These are phyloP conservation scores for Synergus umbraculus DNA, from an alignment of 2,888 invertebrate genomes.

Conservation along the genomic window DNA sequence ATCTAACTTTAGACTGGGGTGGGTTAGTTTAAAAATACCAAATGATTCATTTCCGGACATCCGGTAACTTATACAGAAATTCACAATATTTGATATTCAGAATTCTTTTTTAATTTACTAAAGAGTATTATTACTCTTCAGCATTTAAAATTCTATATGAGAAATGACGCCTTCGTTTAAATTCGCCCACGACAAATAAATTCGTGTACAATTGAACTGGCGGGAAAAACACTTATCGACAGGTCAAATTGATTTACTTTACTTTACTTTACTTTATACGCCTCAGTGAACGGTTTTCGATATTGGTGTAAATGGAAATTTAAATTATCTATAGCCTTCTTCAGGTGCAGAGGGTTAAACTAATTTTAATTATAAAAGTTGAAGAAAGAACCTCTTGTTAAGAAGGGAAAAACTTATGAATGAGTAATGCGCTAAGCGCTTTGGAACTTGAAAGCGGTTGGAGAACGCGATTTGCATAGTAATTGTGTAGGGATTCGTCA, in stretches of 20 bases:
- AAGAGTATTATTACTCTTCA: too few species aligned
- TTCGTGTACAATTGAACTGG: not conserved
- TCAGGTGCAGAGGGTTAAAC: not conserved
- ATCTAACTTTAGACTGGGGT: too few species aligned
- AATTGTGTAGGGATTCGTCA: not conserved
- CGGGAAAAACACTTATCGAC: not conserved
- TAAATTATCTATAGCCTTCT: not conserved
- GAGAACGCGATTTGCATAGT: not conserved
- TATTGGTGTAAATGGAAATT: not conserved
- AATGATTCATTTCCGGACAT: too few species aligned
- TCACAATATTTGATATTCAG: too few species aligned
- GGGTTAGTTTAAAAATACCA: too few species aligned
- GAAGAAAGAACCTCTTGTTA: not conserved
- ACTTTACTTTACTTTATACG: not conserved
- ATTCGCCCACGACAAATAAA: not conserved
- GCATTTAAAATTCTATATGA: not conserved
- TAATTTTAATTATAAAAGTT: not conserved
- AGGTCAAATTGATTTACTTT: constrained; percentile 2
- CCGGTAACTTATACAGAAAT: too few species aligned
- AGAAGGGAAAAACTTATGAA: not conserved
- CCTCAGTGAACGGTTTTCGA: not conserved
- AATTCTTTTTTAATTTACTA: too few species aligned
- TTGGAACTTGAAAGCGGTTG: not conserved
- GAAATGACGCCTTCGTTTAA: not conserved
- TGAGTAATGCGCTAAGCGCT: not conserved